Conservation (phyloP, 2,113 vertebrate species). For the Odocoileus hemionus region DNA sequence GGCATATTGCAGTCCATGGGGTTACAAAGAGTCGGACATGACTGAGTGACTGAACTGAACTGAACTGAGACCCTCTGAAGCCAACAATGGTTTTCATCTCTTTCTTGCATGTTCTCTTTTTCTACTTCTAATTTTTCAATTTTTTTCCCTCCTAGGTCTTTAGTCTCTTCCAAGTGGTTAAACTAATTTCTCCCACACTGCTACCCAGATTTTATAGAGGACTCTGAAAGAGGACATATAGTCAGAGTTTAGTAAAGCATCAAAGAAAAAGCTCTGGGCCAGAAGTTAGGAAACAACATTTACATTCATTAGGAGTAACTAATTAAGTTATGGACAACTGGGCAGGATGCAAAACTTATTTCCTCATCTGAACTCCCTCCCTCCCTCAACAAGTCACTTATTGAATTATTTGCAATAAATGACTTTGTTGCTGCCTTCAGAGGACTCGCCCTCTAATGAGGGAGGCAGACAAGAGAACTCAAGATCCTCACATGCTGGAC, state of each 20-base stretch:
- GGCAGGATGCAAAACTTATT: neutral
- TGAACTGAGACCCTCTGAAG: neutral
- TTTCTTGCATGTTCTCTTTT: neutral
- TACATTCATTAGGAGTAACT: too few relatives aligned
- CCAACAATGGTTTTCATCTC: neutral
- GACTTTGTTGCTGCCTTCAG: neutral
- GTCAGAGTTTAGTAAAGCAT: neutral
- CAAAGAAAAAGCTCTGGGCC: neutral
- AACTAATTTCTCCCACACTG: neutral
- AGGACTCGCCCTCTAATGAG: neutral
- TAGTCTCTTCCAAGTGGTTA: neutral
- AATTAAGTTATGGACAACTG: neutral
- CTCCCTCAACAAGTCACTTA: neutral
- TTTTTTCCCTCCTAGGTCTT: neutral
- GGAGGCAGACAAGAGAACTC: neutral
- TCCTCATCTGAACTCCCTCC: neutral
- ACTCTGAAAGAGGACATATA: neutral
- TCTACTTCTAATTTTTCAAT: neutral
- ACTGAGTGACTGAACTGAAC: fast-evolving
- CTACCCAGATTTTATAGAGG: neutral
- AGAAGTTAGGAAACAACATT: neutral
- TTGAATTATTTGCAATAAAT: neutral
- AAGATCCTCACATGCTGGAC: fast-evolving
- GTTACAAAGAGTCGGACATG: fast-evolving
- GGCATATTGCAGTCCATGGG: fast-evolving